Percentiles rank a stretch among this genome's conserved stretches.
phyloP scores from a whole-genome alignment of 2,113 vertebrate species.

The Cynoglossus semilaevis region DNA sequence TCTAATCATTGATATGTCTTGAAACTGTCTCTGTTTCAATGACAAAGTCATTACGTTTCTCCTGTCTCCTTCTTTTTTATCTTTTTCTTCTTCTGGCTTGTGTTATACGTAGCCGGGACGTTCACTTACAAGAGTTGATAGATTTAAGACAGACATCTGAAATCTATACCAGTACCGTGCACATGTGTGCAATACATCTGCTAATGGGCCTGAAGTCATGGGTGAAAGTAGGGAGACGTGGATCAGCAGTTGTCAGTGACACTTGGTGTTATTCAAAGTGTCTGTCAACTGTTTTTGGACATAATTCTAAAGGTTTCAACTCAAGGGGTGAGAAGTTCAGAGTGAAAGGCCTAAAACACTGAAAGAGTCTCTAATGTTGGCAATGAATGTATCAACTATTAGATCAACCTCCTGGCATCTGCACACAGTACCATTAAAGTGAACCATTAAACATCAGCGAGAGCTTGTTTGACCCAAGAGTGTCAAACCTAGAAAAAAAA shows the following conservation, averaged over 20 bases:
- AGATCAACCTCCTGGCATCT: slow-evolving; percentile 13
- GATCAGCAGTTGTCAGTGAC: slow-evolving; percentile 35
- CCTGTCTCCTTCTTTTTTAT: neutral
- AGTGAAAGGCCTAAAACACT: slow-evolving; percentile 2
- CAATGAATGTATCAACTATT: slow-evolving; percentile 1
- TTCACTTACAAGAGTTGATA: slow-evolving; percentile 34
- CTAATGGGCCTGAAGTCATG: slow-evolving; percentile 32
- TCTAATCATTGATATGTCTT: no score
- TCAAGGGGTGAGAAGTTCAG: slow-evolving; percentile 36
- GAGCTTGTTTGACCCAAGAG: slow-evolving; percentile 14
- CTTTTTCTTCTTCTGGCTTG: slow-evolving; percentile 26
- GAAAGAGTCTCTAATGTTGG: no score
- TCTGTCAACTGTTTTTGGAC: slow-evolving; percentile 1
- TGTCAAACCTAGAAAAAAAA: slow-evolving; percentile 16
- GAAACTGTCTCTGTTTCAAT: no score
- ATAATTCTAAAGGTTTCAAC: slow-evolving; percentile 14
- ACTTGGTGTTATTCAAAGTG: slow-evolving; percentile 11
- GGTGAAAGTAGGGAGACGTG: slow-evolving; percentile 43
- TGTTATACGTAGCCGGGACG: slow-evolving; percentile 30
- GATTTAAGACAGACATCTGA: slow-evolving; percentile 34
- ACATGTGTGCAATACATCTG: no score
- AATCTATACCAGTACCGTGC: slow-evolving; percentile 21
- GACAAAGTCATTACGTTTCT: no score
- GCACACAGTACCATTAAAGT: slow-evolving; percentile 14
- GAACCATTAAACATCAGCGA: slow-evolving; percentile 18